These are phyloP conservation scores for Caenorhabditis sp. DNA, from an alignment of 2,888 invertebrate species.

Conservation along the genomic window DNA sequence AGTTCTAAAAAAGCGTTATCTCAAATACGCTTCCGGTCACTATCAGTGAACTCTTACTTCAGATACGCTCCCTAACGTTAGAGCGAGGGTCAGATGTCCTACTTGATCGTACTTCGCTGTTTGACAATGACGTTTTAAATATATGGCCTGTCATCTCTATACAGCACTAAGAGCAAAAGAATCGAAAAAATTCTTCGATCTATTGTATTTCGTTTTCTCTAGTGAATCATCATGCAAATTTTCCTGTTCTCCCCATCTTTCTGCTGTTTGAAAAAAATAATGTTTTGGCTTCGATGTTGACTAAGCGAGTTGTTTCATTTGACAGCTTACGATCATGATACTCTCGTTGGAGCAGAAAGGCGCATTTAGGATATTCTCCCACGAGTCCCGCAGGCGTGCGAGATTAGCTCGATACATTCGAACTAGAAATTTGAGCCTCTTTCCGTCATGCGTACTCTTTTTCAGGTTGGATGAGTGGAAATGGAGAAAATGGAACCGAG, in stretches of 20 bases:
- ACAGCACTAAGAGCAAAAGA: slow-evolving; percentile 6
- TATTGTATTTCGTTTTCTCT: slow-evolving; percentile 3
- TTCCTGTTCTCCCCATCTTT: slow-evolving; percentile 18
- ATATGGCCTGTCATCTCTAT: slow-evolving; percentile 18
- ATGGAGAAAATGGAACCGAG: slow-evolving; percentile 44
- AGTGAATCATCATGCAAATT: slow-evolving; percentile 35
- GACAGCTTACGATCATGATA: background rate
- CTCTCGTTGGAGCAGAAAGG: too few species aligned
- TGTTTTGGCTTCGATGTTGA: background rate
- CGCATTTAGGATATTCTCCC: too few species aligned
- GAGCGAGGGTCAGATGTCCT: background rate
- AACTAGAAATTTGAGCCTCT: slow-evolving; percentile 32
- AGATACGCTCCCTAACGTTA: background rate
- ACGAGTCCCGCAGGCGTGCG: background rate
- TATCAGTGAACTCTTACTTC: background rate
- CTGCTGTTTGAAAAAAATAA: background rate
- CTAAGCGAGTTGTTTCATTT: background rate
- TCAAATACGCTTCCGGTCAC: slow-evolving; percentile 13
- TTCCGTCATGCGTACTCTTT: slow-evolving; percentile 1
- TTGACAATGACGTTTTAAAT: slow-evolving; percentile 9
- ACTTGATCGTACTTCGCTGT: slow-evolving; percentile 5
- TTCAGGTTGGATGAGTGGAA: slow-evolving; percentile 38
- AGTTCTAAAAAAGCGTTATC: background rate
- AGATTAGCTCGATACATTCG: background rate
- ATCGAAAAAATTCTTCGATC: background rate